Conservation (phyloP, 2,797 vertebrate species). For the Clarias fuscus region DNA sequence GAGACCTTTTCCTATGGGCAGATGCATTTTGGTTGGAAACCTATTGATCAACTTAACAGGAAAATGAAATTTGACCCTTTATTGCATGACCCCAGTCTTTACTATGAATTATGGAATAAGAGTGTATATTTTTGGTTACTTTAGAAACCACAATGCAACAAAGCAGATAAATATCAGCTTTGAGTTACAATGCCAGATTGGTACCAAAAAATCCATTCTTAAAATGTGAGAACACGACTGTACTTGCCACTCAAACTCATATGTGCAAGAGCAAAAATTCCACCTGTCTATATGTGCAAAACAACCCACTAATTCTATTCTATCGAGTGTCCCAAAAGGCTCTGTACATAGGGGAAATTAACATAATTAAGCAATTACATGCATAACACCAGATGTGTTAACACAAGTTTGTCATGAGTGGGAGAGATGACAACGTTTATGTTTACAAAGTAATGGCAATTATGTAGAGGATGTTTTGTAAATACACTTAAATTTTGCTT, state of each 20-base stretch:
- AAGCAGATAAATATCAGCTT: neutral
- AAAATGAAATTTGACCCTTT: neutral
- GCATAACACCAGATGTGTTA: neutral
- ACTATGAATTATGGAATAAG: no score
- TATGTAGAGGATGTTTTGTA: no score
- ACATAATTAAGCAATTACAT: no score
- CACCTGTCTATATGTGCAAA: constrained; percentile 29
- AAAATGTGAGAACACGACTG: constrained; percentile 2
- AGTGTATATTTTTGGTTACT: no score
- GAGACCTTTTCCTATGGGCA: neutral
- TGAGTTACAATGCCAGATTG: neutral
- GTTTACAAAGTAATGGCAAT: no score
- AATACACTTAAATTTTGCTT: no score
- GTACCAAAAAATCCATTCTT: neutral
- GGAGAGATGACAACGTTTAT: no score
- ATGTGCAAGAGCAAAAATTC: constrained; percentile 4
- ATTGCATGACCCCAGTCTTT: no score
- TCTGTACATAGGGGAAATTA: no score
- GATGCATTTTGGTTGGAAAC: neutral
- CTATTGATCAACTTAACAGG: neutral
- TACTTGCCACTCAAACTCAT: constrained; percentile 9
- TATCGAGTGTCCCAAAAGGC: no score
- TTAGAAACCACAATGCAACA: neutral
- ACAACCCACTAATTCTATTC: constrained; percentile 18
- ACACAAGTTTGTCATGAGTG: no score